phyloP scores from a whole-genome alignment of 2,888 invertebrate genomes.

The Agrochola lota region DNA sequence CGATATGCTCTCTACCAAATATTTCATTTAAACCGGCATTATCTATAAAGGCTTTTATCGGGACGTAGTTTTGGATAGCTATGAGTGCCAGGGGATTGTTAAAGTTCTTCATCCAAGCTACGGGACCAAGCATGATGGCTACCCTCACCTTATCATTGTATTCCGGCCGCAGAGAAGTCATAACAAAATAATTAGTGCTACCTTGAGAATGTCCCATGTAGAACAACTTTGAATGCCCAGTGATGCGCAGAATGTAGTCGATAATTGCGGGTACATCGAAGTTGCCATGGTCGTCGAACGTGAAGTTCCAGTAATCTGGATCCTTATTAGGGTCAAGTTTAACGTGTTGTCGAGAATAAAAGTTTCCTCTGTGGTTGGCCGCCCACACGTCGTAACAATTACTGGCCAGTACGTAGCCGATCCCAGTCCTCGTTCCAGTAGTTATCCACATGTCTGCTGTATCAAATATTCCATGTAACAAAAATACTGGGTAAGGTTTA shows the following conservation, averaged over 20 bases:
- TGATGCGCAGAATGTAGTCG: conserved; percentile 79
- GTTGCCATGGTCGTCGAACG: conserved; percentile 93
- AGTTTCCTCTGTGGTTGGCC: conserved; percentile 90
- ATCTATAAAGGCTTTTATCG: conserved; percentile 74
- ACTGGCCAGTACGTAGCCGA: conserved; percentile 84
- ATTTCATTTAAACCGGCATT: conserved; percentile 91
- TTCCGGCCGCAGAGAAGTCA: conserved; percentile 88
- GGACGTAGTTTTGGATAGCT: conserved; percentile 65
- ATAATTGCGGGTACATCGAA: conserved; percentile 93
- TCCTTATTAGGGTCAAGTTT: conserved; percentile 81
- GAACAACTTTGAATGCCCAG: conserved; percentile 89
- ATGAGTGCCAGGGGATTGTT: conserved; percentile 74
- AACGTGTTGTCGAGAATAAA: conserved; percentile 90
- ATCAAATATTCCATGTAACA: conserved; percentile 81
- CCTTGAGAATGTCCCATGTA: conserved; percentile 94
- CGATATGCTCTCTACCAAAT: conserved; percentile 88
- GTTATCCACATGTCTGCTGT: conserved; percentile 80
- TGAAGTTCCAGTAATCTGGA: conserved; percentile 88
- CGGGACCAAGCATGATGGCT: conserved; percentile 84
- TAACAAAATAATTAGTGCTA: conserved; percentile 90
- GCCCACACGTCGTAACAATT: conserved; percentile 89
- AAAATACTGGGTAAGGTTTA: conserved; percentile 74
- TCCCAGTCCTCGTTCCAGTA: conserved; percentile 73
- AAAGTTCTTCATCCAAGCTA: conserved; percentile 89
- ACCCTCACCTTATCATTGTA: conserved; percentile 91